Conservation (phyloP, 2,113 vertebrate species). For the Heterotis niloticus region DNA sequence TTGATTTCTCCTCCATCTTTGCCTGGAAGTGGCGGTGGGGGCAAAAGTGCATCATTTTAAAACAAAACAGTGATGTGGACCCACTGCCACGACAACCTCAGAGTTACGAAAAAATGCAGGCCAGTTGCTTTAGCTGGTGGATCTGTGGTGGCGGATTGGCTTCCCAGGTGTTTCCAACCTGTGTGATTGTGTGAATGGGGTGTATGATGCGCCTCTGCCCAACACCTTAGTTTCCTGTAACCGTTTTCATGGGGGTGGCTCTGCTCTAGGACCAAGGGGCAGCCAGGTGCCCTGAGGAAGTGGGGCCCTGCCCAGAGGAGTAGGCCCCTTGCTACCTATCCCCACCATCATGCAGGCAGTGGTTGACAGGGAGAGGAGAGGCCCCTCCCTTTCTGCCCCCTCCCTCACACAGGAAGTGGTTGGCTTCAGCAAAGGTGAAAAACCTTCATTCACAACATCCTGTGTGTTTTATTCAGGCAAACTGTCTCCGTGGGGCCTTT, state of each 20-base stretch:
- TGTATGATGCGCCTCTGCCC: neutral
- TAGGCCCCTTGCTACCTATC: too few relatives aligned
- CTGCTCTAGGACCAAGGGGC: neutral
- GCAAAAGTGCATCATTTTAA: conserved; percentile 10
- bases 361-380: neutral
- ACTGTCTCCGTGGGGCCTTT: too few relatives aligned
- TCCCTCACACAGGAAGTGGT: conserved; percentile 13
- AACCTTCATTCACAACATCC: conserved; percentile 7
- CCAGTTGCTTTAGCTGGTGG: conserved; percentile 1
- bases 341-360: too few relatives aligned
- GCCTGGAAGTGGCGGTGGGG: neutral
- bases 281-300: neutral
- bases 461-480: too few relatives aligned
- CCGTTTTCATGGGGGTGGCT: too few relatives aligned
- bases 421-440: neutral
- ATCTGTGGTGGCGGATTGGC: neutral
- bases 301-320: too few relatives aligned
- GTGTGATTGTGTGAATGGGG: neutral
- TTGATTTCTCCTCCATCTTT: too few relatives aligned
- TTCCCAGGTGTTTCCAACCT: neutral
- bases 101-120: neutral
- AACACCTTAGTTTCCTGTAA: neutral
- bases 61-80: conserved; percentile 10
- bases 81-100: conserved; percentile 17
- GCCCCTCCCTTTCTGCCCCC: conserved; percentile 7